Evolutionary conservation across 1,140 invertebrate species (phyloP).

Genomic region (Triops longicaudatus): DNA sequence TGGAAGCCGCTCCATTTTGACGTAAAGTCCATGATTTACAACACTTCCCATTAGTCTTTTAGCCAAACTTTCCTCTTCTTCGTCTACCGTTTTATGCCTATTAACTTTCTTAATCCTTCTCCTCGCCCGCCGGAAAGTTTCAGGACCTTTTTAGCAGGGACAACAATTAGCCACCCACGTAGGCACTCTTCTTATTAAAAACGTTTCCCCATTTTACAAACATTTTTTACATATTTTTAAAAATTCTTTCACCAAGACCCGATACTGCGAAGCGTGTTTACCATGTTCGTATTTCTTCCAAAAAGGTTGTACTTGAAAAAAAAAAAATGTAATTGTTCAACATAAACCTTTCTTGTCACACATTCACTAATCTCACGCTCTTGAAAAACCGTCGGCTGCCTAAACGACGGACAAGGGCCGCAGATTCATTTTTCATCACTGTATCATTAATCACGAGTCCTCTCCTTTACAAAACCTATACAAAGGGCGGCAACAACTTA

Average conservation of each 20-base stretch:
- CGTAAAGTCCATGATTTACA: neutral
- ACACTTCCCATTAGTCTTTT: too few relatives aligned
- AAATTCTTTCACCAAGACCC: neutral
- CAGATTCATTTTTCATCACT: conserved; percentile 4
- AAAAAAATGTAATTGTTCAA: too few relatives aligned
- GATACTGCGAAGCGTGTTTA: neutral
- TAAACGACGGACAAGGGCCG: neutral
- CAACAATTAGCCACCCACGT: conserved; percentile 4
- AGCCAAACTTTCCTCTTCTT: too few relatives aligned
- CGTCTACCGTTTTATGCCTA: neutral
- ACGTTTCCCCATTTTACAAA: neutral
- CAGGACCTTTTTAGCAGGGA: neutral
- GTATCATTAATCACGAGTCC: neutral
- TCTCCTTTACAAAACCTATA: neutral
- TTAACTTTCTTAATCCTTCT: neutral
- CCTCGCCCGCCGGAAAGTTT: neutral
- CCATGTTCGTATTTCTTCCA: neutral
- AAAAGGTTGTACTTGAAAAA: neutral
- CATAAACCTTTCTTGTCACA: too few relatives aligned
- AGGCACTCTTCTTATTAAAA: neutral
- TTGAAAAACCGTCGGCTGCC: neutral
- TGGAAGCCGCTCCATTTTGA: neutral
- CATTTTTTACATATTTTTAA: neutral
- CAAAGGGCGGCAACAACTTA: neutral
- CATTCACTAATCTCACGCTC: too few relatives aligned